Evolutionary conservation across 2,797 vertebrate species (phyloP), one percentile per base, ranked within the genome.

Genomic region (Diceros bicornis): DNA sequence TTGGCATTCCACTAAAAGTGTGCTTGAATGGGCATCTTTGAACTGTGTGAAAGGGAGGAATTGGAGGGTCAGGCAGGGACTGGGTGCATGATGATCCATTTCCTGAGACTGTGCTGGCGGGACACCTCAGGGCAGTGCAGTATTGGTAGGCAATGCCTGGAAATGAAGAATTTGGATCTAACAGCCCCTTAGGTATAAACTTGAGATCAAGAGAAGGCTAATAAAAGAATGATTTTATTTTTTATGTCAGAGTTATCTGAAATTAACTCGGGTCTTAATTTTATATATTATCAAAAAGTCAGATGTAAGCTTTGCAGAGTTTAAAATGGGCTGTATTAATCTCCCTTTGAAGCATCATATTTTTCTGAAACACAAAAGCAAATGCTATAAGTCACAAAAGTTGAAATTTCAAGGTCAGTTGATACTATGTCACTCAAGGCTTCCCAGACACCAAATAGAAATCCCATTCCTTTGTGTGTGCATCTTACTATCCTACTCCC

Each of bases 381-480:
- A 96, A 94, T 25, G 9, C 27, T 75, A 20, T 47, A 37, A 71
- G 64, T 95, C 69, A 77, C 50, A 79, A 50, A 96, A 92, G 69
- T 66, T 52, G 62, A 96, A 88, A 91, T 88, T 91, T 92, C 87
- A 81, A 92, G 93, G 91, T 86, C 93, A 75, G 4, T 41, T 89
- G 81, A 34, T 78, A 87, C 6, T 25, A 29, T 37, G 37, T 66
- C 55, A 83, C 41, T 90, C 89, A 64, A 93, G 71, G 9, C 52
- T 94, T 96, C 62, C 55, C n/a, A 92, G 59, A 79, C 16, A 87
- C 20, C 74, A 91, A 79, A 83, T 83, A 92, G 97, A 97, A 96
- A 62, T 74, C 32, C 87, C 81, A 92, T 96, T 91, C 68, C 72
- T 96, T 41, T 74, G 8, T 32, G 25, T 32, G 78, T 91, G 17